Evolutionary conservation across 1,140 invertebrate genomes (phyloP), one percentile per base, ranked within the genome.

Genomic region (Gonatopus flavifemur): DNA sequence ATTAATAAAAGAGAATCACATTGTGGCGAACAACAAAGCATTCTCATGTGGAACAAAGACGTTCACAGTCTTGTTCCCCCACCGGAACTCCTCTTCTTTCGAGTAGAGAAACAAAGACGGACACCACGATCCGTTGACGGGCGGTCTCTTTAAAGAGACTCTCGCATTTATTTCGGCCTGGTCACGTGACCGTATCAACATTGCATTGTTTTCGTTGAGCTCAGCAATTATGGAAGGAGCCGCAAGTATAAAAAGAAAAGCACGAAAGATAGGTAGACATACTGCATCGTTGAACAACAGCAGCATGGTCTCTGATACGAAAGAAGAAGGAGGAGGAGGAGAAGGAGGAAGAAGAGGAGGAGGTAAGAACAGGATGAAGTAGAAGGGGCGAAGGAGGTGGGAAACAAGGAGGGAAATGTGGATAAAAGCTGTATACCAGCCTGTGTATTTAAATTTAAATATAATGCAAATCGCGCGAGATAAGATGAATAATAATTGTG

Each of bases 401-500:
- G 44, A 53, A 40, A n/a, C n/a, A n/a, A n/a, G n/a, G n/a, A n/a
- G n/a, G n/a, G n/a, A n/a, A n/a, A n/a, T n/a, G n/a, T n/a, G n/a
- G n/a, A n/a, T n/a, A n/a, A n/a, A n/a, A n/a, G n/a, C n/a, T n/a
- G n/a, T n/a, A n/a, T n/a, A 9, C 7, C 37, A 41, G 30, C 35
- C 22, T 44, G 36, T 42, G 59, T 67, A 66, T 67, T 72, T 69
- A 63, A 69, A 71, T 70, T 71, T 67, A 66, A 72, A 70, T 70
- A 69, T 67, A 67, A 72, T 71, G 69, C 63, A 72, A 74, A 72
- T 69, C 67, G 57, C 59, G 56, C 53, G 37, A 67, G 63, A 74
- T 70, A 70, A 70, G 64, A 66, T 64, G 63, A 72, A 74, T 70
- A 74, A 72, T 70, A 67, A 70, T 70, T 48, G 55, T 49, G 46